Base-by-base conservation (phyloP, 1,140 invertebrate species). In the Spodoptera frugiperda region DNA sequence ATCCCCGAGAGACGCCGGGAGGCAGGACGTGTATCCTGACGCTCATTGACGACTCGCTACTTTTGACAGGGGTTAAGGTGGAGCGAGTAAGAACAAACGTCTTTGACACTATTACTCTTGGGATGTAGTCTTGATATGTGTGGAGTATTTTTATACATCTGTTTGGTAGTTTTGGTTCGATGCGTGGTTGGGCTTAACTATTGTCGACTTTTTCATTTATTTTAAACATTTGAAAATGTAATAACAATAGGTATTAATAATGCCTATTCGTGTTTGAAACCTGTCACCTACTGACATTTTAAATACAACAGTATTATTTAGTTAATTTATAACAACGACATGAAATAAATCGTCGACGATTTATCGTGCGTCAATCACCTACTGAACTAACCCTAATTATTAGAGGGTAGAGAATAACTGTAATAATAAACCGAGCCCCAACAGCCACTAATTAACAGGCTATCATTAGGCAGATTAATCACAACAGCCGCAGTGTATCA, bases 381-480 rank as follows among this genome's bases (percentile, higher is more conserved):
- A 5, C n/a, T 25, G 30, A 59, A 33, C 14, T n/a, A 30, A 33
- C 55, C 12, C n/a, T n/a, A n/a, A 59, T 59, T 30, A 59, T n/a
- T 33, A 59, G 11, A 21, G 19, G n/a, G 12, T 30, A 33, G 30
- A 14, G 30, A 19, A 30, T 59, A 30, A 59, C 55, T n/a, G 55
- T 59, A 59, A 59, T 33, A 59, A 30, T 59, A 59, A 59, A 59
- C 55, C 51, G 33, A 39, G 33, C 33, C 3, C 51, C 9, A 25
- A 11, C 55, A 14, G 14, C 19, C 55, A 59, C 55, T 59, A 59
- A 59, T 59, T 59, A 30, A 59, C 55, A 8, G 25, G 12, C 55
- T 59, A 14, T 59, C 55, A 59, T 59, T 59, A 59, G 12, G 21
- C 55, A 17, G 17, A 59, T 59, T 33, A 59, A 59, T 59, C 25